A percentile compares a stretch with the other conserved stretches of the same genome.
Conservation (phyloP, 2,888 invertebrate species). For the Drosophila stalkeri region DNA sequence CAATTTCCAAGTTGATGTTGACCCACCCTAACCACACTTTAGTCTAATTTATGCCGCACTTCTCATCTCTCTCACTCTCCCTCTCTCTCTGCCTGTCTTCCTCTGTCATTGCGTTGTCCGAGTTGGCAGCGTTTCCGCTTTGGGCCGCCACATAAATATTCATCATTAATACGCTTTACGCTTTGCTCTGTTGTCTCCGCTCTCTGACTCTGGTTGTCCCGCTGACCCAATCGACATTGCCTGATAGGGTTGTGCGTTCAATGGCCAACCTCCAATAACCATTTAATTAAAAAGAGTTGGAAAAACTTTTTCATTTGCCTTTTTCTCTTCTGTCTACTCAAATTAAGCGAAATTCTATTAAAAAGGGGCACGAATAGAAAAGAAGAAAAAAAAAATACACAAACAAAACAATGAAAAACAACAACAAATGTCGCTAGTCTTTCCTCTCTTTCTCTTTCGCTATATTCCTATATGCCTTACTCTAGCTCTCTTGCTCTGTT, state of each 20-base stretch:
- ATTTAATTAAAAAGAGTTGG: constrained; percentile 80
- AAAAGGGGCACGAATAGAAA: constrained; percentile 55
- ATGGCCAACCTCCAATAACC: constrained; percentile 69
- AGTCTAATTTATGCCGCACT: constrained; percentile 78
- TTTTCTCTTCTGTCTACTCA: constrained; percentile 52
- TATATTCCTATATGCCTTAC: too few relatives aligned
- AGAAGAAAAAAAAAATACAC: constrained; percentile 24
- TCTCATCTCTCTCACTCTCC: constrained; percentile 27
- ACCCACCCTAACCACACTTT: constrained; percentile 71
- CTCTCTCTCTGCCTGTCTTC: neutral
- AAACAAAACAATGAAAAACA: constrained; percentile 66
- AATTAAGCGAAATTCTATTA: constrained; percentile 80
- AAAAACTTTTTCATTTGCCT: constrained; percentile 66
- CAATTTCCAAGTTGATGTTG: constrained; percentile 50
- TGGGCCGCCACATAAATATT: constrained; percentile 76
- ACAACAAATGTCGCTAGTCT: constrained; percentile 54
- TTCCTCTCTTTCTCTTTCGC: neutral
- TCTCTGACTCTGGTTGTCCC: neutral
- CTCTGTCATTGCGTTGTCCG: constrained; percentile 30
- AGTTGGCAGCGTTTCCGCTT: constrained; percentile 63
- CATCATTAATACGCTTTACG: constrained; percentile 82
- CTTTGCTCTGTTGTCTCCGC: constrained; percentile 53
- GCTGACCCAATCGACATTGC: constrained; percentile 65
- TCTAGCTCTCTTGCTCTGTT: constrained; percentile 7
- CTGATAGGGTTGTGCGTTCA: constrained; percentile 54